phyloP scores from a whole-genome alignment of 2,888 invertebrate species.

The Andrena fulva region DNA sequence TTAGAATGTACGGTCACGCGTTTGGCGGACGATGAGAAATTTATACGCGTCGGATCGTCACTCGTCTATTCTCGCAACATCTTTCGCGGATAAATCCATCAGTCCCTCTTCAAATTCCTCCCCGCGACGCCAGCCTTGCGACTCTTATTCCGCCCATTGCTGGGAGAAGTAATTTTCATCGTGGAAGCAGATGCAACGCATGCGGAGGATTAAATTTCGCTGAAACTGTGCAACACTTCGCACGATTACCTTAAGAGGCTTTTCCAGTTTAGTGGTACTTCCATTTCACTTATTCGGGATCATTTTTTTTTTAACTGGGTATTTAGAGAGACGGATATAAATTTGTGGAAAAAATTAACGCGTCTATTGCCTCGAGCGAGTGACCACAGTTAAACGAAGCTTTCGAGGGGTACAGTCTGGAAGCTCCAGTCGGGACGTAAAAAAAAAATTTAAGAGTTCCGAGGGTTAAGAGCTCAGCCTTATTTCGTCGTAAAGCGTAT shows the following conservation, averaged over 20 bases:
- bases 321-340: background rate
- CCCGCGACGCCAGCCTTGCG: too few relatives aligned
- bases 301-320: background rate
- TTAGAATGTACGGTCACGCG: conserved; percentile 26
- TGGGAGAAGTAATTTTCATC: background rate
- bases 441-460: conserved; percentile 11
- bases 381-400: conserved; percentile 8
- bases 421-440: background rate
- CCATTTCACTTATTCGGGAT: background rate
- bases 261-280: background rate
- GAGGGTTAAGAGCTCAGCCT: conserved; percentile 8
- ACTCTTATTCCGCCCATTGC: background rate
- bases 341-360: background rate
- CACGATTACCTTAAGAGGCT: background rate
- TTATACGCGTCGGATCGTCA: conserved; percentile 18
- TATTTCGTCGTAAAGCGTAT: background rate
- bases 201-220: background rate
- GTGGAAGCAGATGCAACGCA: background rate
- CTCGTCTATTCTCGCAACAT: background rate
- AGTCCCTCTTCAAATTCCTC: too few relatives aligned
- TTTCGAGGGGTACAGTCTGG: background rate
- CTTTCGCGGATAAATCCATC: background rate
- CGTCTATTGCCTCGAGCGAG: background rate
- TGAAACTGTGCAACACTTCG: background rate
- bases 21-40: conserved; percentile 34